phyloP scores from a whole-genome alignment of 1,140 invertebrate species.

The Catajapyx aquilonaris region DNA sequence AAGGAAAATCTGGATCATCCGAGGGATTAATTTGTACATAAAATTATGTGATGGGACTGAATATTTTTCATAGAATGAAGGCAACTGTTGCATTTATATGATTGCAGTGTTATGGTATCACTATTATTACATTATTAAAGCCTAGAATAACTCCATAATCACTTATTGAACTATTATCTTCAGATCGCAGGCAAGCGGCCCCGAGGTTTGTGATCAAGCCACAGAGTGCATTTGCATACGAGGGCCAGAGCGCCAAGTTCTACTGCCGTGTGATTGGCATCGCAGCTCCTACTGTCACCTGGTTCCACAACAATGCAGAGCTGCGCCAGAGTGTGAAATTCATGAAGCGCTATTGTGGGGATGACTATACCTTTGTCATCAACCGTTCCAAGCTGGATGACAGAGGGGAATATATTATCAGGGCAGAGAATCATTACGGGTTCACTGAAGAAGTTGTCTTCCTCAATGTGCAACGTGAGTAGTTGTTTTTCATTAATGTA shows the following conservation, averaged over 20 bases:
- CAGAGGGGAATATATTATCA: constrained; percentile 89
- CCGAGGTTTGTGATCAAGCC: constrained; percentile 95
- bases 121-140: too few relatives aligned
- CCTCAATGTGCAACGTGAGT: constrained; percentile 87
- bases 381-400: constrained; percentile 88
- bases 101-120: too few relatives aligned
- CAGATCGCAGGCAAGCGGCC: constrained; percentile 88
- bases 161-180: too few relatives aligned
- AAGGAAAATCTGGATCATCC: too few relatives aligned
- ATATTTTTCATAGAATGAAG: too few relatives aligned
- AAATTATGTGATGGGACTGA: too few relatives aligned
- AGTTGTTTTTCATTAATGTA: not conserved
- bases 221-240: constrained; percentile 81
- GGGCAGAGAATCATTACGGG: constrained; percentile 95
- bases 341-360: constrained; percentile 92
- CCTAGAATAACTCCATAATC: too few relatives aligned
- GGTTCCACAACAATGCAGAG: constrained; percentile 84
- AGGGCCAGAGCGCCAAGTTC: constrained; percentile 93
- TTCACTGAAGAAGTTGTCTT: constrained; percentile 89
- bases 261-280: constrained; percentile 89
- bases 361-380: constrained; percentile 94
- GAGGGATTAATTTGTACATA: too few relatives aligned
- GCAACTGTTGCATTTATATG: too few relatives aligned
- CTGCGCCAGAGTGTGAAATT: constrained; percentile 95
- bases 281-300: constrained; percentile 81